These are phyloP conservation scores for Nomada flava DNA, from an alignment of 2,888 invertebrate genomes.

Conservation along the genomic window DNA sequence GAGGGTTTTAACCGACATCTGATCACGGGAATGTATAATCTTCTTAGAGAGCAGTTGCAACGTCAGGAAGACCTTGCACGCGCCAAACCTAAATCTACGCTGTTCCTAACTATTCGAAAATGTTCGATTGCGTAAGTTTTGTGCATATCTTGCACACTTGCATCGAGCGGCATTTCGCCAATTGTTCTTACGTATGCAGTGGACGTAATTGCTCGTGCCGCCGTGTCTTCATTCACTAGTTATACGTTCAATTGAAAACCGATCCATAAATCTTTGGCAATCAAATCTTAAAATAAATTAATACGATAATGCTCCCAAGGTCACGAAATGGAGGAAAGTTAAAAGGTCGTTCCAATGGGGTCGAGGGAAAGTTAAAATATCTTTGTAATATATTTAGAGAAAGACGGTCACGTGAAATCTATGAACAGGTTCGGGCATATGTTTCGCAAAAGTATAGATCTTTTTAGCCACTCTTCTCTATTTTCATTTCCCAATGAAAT, in stretches of 20 bases:
- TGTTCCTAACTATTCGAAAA: constrained; percentile 1
- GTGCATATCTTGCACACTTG: not conserved
- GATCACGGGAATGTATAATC: constrained; percentile 24
- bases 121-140: constrained; percentile 25
- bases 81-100: not conserved
- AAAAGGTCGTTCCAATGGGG: constrained; percentile 35
- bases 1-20: constrained; percentile 12
- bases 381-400: constrained; percentile 29
- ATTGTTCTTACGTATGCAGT: constrained; percentile 14
- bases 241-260: not conserved
- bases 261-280: not conserved
- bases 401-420: constrained; percentile 42
- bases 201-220: constrained; percentile 34
- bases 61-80: not conserved
- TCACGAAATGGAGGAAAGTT: not conserved
- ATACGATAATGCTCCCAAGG: not conserved
- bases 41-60: not conserved
- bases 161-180: constrained; percentile 40
- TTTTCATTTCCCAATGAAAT: constrained; percentile 35
- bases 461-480: not conserved
- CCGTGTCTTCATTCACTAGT: not conserved
- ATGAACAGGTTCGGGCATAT: constrained; percentile 47
- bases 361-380: constrained; percentile 22
- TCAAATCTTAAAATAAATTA: constrained; percentile 4
- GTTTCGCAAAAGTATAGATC: constrained; percentile 39